Conservation (phyloP, 2,113 vertebrate species). For the Dicerorhinus sumatrensis region DNA sequence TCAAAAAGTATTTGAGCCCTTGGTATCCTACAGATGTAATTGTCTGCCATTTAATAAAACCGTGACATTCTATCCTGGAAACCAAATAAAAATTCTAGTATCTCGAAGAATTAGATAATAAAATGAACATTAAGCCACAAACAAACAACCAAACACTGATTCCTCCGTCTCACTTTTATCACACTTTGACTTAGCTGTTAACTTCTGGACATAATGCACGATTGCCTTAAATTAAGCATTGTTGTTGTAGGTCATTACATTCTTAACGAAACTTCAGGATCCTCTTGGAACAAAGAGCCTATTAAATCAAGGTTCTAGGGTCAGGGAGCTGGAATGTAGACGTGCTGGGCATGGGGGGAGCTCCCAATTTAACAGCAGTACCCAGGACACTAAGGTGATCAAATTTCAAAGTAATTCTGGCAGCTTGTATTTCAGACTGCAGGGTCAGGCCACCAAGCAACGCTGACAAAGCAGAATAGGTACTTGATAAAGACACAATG, state of each 20-base stretch:
- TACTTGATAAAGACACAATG: background rate
- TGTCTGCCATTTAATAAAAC: background rate
- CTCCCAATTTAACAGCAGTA: background rate
- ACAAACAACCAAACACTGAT: background rate
- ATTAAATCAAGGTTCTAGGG: background rate
- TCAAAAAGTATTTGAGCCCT: background rate
- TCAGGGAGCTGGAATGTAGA: background rate
- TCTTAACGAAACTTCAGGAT: background rate
- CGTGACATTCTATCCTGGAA: background rate
- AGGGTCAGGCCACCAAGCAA: background rate
- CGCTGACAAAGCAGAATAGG: background rate
- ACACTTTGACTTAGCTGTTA: background rate
- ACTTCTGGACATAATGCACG: background rate
- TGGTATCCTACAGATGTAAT: background rate
- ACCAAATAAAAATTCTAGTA: background rate
- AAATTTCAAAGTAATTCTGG: conserved; percentile 19
- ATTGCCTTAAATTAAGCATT: background rate
- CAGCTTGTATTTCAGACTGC: background rate
- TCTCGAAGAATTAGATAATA: background rate
- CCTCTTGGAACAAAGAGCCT: background rate
- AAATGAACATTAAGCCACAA: background rate
- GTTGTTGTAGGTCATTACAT: background rate
- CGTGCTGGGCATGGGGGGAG: background rate
- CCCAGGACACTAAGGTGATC: background rate
- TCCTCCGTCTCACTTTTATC: background rate